Evolutionary conservation across 2,797 vertebrate species (phyloP).

Genomic region (Poeciliopsis turneri): DNA sequence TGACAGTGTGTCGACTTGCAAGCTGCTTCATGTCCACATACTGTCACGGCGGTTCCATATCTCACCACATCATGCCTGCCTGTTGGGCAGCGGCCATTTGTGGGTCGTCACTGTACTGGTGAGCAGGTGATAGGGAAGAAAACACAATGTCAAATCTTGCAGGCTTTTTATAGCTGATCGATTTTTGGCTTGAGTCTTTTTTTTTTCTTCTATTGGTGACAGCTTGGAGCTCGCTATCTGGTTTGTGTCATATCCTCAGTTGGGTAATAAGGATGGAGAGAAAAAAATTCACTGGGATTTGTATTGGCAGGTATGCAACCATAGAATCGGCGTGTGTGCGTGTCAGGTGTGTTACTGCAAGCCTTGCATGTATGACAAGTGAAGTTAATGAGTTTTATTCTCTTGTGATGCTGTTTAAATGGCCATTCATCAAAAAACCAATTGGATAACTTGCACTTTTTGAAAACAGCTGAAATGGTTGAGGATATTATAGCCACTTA

Average conservation of each 20-base stretch:
- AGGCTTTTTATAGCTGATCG: conserved; percentile 74
- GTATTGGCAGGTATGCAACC: conserved; percentile 27
- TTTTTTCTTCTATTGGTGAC: conserved; percentile 59
- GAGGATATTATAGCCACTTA: background rate
- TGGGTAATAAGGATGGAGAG: conserved; percentile 56
- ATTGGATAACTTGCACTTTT: background rate
- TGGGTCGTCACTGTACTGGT: conserved; percentile 11
- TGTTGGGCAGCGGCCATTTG: conserved; percentile 16
- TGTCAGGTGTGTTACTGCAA: background rate
- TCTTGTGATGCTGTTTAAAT: conserved; percentile 31
- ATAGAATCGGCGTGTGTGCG: conserved; percentile 1
- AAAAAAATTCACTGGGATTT: conserved; percentile 21
- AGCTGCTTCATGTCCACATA: conserved; percentile 16
- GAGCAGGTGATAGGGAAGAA: conserved; percentile 51
- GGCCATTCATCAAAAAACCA: background rate
- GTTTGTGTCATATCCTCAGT: conserved; percentile 64
- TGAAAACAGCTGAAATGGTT: background rate
- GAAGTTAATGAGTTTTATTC: conserved; percentile 31
- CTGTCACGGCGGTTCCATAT: conserved; percentile 28
- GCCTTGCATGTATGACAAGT: conserved; percentile 25
- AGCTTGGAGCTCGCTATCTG: conserved; percentile 57
- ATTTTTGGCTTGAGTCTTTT: conserved; percentile 66
- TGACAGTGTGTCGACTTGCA: conserved; percentile 21
- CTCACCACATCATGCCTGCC: conserved; percentile 13
- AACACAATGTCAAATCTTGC: conserved; percentile 54